Base-by-base conservation (phyloP, 2,113 vertebrate genomes). In the Elgaria multicarinata region DNA sequence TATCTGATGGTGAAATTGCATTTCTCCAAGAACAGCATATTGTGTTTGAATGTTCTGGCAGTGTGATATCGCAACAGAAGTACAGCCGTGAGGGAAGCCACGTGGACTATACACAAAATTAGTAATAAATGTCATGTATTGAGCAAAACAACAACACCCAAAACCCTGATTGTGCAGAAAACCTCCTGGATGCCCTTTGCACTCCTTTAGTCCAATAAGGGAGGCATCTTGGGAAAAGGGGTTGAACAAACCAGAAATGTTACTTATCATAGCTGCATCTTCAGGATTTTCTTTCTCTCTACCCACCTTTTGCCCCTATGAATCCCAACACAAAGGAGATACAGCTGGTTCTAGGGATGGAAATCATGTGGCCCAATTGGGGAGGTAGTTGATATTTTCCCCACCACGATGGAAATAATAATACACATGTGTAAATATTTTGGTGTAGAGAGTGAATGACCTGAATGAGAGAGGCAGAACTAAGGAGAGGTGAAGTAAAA, bases 351-450 rank as follows among this genome's bases (percentile, higher is more conserved):
- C 24, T 7, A 77, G n/a, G 18, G 1, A 55, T 66, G 39, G 20
- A 46, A 75, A 84, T 62, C 16, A 62, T 64, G 39, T 31, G 7
- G 6, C 64, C 66, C 24, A 66, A 20, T n/a, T 12, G 12, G 33
- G 20, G 13, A 24, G 22, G 22, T 77, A 50, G 46, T n/a, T 82
- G 24, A 18, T 13, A 16, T 69, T 77, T 81, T 44, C 24, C 42
- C n/a, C 13, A 31, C 22, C 2, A 3, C 69, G 53, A 28, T 18
- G 33, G 6, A 55, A n/a, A 67, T 69, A 78, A 39, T 64, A 77
- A 55, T 46, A 76, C 50, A 81, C 33, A 18, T 55, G 88, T 78
- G 88, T 89, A 89, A 67, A 84, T 89, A 84, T 72, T 69, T 67
- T 39, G 46, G 58, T 18, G 26, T 24, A 44, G 42, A 53, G 46